phyloP scores from a whole-genome alignment of 2,113 vertebrate species.

The Xenopus tropicalis region UCB_Xtro_10.0 CM004445.2:117383501-117384000 shows the following conservation, averaged over 20 bases:
- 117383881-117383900: slow-evolving; percentile 14
- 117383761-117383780: background rate
- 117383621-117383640: too few relatives aligned
- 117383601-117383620: too few relatives aligned
- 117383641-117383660: too few relatives aligned
- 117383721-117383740: background rate
- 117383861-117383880: slow-evolving; percentile 12
- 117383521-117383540: too few relatives aligned
- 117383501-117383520: too few relatives aligned
- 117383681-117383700: too few relatives aligned
- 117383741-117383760: background rate
- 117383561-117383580: background rate
- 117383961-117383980: slow-evolving; percentile 24
- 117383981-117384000: background rate
- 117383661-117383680: too few relatives aligned
- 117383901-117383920: slow-evolving; percentile 20
- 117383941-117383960: slow-evolving; percentile 12
- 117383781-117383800: slow-evolving; percentile 6
- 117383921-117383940: slow-evolving; percentile 44
- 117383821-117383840: background rate
- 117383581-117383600: too few relatives aligned
- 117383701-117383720: too few relatives aligned
- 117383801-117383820: slow-evolving; percentile 28
- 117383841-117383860: slow-evolving; percentile 22
- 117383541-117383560: background rate